Percentiles rank a stretch among this genome's conserved stretches.
Conservation (phyloP, 2,797 vertebrate genomes). For the Rousettus madagascariensis region DNA sequence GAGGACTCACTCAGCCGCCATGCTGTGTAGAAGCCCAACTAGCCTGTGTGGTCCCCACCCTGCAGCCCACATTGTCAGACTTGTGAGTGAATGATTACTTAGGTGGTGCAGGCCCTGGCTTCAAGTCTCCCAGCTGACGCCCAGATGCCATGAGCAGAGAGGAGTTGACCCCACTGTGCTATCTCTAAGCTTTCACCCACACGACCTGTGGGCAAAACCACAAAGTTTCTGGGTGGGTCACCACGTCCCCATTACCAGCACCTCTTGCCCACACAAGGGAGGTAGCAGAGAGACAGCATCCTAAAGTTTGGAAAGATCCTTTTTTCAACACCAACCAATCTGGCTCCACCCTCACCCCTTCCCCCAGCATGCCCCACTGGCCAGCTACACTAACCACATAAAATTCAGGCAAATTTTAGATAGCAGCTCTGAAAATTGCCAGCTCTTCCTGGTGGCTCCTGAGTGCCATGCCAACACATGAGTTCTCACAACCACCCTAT, state of each 20-base stretch:
- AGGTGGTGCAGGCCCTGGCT: background rate
- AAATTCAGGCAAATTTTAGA: background rate
- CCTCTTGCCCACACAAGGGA: background rate
- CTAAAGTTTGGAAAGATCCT: background rate
- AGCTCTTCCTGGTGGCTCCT: background rate
- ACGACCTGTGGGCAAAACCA: background rate
- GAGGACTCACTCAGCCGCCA: background rate
- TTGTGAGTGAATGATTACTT: background rate
- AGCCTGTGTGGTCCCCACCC: background rate
- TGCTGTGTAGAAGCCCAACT: background rate
- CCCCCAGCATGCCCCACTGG: background rate
- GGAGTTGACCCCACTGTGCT: fast-evolving
- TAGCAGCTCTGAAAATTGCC: background rate
- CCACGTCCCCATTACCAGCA: background rate
- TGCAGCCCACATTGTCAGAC: background rate
- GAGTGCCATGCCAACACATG: background rate
- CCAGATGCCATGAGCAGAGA: background rate
- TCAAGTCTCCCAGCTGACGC: background rate
- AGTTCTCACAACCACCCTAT: background rate
- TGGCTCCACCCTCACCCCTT: too few species aligned
- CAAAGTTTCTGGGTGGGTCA: background rate
- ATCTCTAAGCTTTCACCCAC: background rate
- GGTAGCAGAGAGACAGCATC: background rate
- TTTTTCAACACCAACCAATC: background rate
- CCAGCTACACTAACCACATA: fast-evolving